Conservation (phyloP, 2,797 vertebrate genomes). For the Gobio occitaniae region DNA sequence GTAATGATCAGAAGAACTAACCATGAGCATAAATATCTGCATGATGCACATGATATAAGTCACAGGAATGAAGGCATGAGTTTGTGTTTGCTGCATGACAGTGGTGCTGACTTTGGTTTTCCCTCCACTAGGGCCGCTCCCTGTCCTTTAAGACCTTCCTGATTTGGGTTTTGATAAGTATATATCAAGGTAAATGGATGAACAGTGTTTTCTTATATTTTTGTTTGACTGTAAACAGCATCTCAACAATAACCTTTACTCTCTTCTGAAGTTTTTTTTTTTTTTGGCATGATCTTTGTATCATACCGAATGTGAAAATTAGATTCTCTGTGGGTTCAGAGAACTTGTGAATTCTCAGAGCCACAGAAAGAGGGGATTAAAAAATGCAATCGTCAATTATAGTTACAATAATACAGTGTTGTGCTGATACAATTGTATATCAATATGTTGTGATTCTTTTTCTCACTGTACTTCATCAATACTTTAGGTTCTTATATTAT, state of each 20-base stretch:
- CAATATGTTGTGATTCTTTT: not conserved
- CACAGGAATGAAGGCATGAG: conserved; percentile 30
- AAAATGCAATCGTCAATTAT: not conserved
- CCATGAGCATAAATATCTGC: not conserved
- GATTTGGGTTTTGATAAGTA: conserved; percentile 95
- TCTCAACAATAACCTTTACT: not conserved
- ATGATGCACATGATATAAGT: not conserved
- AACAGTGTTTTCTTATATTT: not conserved
- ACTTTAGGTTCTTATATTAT: not conserved
- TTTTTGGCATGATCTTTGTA: not conserved
- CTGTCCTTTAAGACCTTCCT: conserved; percentile 98
- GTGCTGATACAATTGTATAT: not conserved
- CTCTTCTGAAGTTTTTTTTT: not conserved
- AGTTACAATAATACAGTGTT: not conserved
- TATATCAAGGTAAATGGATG: conserved; percentile 91
- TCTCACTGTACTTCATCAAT: not conserved
- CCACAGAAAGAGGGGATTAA: not conserved
- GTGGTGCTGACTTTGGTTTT: conserved; percentile 45
- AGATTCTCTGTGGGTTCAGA: not conserved
- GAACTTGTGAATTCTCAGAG: not conserved
- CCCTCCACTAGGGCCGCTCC: conserved; percentile 87
- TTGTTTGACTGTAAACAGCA: not conserved
- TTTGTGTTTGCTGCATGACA: conserved; percentile 41
- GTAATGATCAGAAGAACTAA: not conserved
- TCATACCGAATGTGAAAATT: not conserved